Evolutionary conservation across 1,140 invertebrate species (phyloP), one percentile per base, ranked within the genome.

Genomic region (Diabrotica virgifera): DNA sequence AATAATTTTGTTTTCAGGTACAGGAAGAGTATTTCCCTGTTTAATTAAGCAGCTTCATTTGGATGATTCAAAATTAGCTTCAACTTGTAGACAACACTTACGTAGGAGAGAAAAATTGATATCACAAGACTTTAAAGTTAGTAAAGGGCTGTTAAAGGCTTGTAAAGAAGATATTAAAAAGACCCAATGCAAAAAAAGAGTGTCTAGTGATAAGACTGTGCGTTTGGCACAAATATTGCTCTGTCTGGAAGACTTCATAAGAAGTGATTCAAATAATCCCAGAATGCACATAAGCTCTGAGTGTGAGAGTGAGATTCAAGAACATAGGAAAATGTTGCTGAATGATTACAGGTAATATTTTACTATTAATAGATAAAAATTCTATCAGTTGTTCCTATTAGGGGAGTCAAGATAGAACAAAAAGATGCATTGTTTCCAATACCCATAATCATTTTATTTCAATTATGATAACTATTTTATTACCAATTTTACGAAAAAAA

Each of bases 121-220:
- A 72, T 88, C 91, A 8, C 89, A 91, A 75, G 96, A 99, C 81
- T 97, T 96, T 74, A 90, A 88, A 80, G 88, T 95, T 5, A 95
- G 93, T 70, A 92, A 91, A 78, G 92, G 94, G 3, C 82, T 99
- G 51, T 91, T 90, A 10, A 88, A 89, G 77, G 89, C 93, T 11
- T 99, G 97, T 76, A 90, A 88, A 73, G 89, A 93, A 62, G 96
- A 98, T 76, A 97, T 99, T 38, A 89, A 89, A 73, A 86, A 84
- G 63, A 88, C 94, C 76, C 88, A 89, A 59, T 90, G 90, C 79
- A 81, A 90, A 35, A 87, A 87, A 80, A 85, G 87, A 63, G 87
- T 89, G 0, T 88, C 89, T 5, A 86, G 91, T 62, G 91, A 95
- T 70, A 92, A 90, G 78, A 89, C 91, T 73, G 88, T 95, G 12